These are phyloP conservation scores for Tetragonisca angustula DNA, from an alignment of 2,888 invertebrate genomes.

Conservation along the genomic window DNA sequence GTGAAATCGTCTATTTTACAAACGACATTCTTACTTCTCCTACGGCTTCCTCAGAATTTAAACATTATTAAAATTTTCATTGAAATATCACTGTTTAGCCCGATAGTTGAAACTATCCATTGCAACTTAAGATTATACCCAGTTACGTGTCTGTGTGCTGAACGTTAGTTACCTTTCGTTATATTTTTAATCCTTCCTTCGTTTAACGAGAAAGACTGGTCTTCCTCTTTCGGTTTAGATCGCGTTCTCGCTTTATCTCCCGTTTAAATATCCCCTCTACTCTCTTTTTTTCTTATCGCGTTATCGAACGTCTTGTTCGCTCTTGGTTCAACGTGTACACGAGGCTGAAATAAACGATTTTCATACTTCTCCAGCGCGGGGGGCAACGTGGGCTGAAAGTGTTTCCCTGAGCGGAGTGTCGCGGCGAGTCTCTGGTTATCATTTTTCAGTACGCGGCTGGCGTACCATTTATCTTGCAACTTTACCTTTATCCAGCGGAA, in stretches of 20 bases:
- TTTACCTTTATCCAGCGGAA: conserved; percentile 61
- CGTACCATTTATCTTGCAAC: conserved; percentile 54
- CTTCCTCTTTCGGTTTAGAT: neutral
- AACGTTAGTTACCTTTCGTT: neutral
- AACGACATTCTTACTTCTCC: neutral
- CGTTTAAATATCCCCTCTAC: neutral
- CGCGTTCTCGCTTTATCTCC: neutral
- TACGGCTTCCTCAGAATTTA: neutral
- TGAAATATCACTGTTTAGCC: neutral
- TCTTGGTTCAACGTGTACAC: conserved; percentile 17
- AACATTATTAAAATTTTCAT: neutral
- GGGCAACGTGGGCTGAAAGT: conserved; percentile 60
- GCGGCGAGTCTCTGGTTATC: conserved; percentile 53
- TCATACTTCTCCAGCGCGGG: conserved; percentile 60
- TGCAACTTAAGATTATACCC: neutral
- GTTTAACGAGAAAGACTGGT: neutral
- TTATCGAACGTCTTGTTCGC: conserved; percentile 32
- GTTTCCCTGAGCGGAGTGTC: conserved; percentile 41
- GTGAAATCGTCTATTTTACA: neutral
- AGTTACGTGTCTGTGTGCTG: too few relatives aligned
- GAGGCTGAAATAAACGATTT: conserved; percentile 67
- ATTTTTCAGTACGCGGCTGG: conserved; percentile 51
- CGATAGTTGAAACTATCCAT: neutral
- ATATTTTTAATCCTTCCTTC: neutral
- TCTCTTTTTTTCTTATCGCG: neutral